Base-by-base conservation (phyloP, 2,113 vertebrate genomes). In the Telmatochromis bifrenatus region DNA sequence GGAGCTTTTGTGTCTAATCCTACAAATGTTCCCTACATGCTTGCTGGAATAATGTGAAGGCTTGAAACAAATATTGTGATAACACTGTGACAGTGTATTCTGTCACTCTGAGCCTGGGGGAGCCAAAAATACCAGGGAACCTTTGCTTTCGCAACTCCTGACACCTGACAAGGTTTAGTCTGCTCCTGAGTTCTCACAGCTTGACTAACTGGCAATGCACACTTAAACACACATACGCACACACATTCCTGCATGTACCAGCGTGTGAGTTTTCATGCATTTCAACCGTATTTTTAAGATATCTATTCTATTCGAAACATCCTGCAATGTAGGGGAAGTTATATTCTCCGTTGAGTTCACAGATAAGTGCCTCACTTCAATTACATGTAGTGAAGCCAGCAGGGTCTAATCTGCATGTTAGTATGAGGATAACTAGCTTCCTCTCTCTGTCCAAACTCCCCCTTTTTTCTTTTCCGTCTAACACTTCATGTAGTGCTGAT, bases 351-450 rank as follows among this genome's bases (percentile, higher is more conserved):
- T 53, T 87, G 75, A 92, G 84, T 89, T 82, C 58, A n/a, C 83
- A 58, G 91, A 94, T 94, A 95, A 95, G 92, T 83, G 81, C 84
- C 55, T 83, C 42, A 86, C 86, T 94, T 94, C 92, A 94, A 94
- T 95, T 91, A 91, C 90, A 91, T 86, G 86, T 88, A 88, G 68
- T 91, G 90, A 92, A 92, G 85, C 62, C 84, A 92, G 93, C 93
- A 91, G 83, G 90, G 75, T 91, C 84, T 92, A 93, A 94, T 94
- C 93, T 94, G 87, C 92, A 91, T 94, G 92, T 90, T 91, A 82
- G 90, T 85, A 84, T 79, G 56, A 85, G 89, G 93, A 93, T 94
- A 95, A 94, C 94, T 89, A 90, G 89, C 83, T 89, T 87, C 86
- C 90, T 90, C 90, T 86, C 85, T 92, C 81, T 87, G 88, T 90